Evolutionary conservation across 2,888 invertebrate species (phyloP).

Genomic region (Gryllus longicercus): DNA sequence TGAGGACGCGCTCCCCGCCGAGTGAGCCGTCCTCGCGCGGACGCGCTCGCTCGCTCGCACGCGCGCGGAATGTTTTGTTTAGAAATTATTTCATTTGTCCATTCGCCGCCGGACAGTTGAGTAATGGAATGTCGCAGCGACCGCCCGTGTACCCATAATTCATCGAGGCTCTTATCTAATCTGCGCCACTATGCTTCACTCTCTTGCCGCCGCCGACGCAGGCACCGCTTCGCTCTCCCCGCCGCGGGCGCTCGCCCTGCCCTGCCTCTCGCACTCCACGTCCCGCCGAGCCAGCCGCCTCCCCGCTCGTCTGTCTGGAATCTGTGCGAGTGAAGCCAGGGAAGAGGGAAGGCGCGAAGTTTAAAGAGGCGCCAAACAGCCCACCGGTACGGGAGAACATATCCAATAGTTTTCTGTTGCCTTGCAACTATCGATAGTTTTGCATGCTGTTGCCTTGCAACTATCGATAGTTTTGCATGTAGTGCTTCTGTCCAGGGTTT

Average conservation of each 20-base stretch:
- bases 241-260: neutral
- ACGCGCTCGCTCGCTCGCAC: neutral
- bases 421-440: too few relatives aligned
- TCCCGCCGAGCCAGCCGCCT: neutral
- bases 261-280: neutral
- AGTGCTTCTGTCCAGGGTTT: too few relatives aligned
- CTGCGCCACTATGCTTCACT: conserved; percentile 7
- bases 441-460: too few relatives aligned
- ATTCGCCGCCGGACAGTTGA: neutral
- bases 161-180: conserved; percentile 17
- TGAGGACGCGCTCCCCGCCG: neutral
- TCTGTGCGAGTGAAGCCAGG: too few relatives aligned
- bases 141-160: conserved; percentile 6
- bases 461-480: too few relatives aligned
- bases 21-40: neutral
- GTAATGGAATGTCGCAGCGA: conserved; percentile 11
- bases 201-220: neutral
- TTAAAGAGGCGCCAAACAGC: too few relatives aligned
- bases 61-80: conserved; percentile 5
- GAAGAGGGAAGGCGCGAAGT: too few relatives aligned
- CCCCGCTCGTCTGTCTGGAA: neutral
- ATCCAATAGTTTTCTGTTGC: too few relatives aligned
- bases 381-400: too few relatives aligned
- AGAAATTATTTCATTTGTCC: conserved; percentile 17
- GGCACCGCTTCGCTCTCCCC: neutral